phyloP scores from a whole-genome alignment of 2,113 vertebrate genomes.

The Rhipidura dahli region DNA sequence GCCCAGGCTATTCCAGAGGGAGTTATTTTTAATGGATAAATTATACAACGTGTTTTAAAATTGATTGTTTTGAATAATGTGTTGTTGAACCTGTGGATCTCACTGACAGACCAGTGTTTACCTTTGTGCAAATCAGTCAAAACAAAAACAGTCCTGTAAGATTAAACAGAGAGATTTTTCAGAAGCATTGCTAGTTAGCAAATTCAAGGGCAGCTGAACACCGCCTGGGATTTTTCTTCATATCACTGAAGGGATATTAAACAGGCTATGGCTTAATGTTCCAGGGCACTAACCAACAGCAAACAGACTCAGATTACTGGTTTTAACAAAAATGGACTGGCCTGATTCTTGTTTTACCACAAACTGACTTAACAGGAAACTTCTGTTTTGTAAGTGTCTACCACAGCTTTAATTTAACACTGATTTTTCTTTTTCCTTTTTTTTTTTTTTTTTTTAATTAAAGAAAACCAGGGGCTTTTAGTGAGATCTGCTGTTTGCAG shows the following conservation, averaged over 20 bases:
- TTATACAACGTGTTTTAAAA: not conserved
- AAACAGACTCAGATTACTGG: not conserved
- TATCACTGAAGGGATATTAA: not conserved
- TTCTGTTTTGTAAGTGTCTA: not conserved
- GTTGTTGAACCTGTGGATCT: not conserved
- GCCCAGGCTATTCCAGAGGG: not conserved
- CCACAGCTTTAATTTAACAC: not conserved
- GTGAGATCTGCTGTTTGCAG: not conserved
- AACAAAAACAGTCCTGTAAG: not conserved
- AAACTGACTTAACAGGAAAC: not conserved
- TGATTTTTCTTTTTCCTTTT: not conserved
- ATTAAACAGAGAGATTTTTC: not conserved
- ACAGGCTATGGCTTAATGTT: not conserved
- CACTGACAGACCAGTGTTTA: not conserved
- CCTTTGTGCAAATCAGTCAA: not conserved
- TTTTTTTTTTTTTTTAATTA: not conserved
- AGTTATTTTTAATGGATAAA: not conserved
- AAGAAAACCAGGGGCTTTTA: not conserved
- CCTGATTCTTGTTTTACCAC: not conserved
- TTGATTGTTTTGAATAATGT: not conserved
- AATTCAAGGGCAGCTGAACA: slow-evolving; percentile 15
- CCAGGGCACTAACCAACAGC: not conserved
- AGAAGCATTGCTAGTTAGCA: not conserved
- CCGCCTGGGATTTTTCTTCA: not conserved
- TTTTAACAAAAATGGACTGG: not conserved